Base-by-base conservation (phyloP, 64 coral and sea anemone genomes). In the Orbicella faveolata region DNA sequence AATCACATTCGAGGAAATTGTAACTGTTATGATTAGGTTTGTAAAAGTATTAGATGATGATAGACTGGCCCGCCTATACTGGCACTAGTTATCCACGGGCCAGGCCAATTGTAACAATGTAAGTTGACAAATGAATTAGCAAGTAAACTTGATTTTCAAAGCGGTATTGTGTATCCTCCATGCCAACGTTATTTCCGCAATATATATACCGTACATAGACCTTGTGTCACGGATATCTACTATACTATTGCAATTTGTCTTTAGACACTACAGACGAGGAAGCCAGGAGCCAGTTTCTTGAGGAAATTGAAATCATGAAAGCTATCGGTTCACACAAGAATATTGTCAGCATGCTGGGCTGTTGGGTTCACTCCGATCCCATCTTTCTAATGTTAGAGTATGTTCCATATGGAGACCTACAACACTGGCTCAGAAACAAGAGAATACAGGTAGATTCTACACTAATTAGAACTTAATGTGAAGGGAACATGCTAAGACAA, bases 221-320 rank as follows among this genome's bases (percentile, higher is more conserved):
- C 2, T 41, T 41, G 39, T 41, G 2, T 41, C 2, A 41, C 2
- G 39, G 4, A 41, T 41, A 4, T 4, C 39, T 41, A 41, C 39
- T 41, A 41, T 41, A 4, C 39, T 41, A 41, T 41, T 41, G 4
- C 39, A 69, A 23, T 69, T 25, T 69, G 1, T 26, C 10, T 55
- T 80, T 80, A 89, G 77, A 10, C 53, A 30, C 14, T 4, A 21
- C 89, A 84, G 89, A 61, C 20, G 67, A 83, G 15, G 79, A 83
- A 26, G 68, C 81, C 34, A 83, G 64, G 11, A 30, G 84, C 15
- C 79, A 83, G 35, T 70, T 91, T 48, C 4, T 84, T 19, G 33
- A 84, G n/a, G 89, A 91, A 84, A 91, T 91, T 75, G 80, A 91
- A 51, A 75, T 84, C 70, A 91, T 91, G 89, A 91, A 84, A 36